phyloP scores from a whole-genome alignment of 1,140 invertebrate genomes.

The Drosophila lacertosa region DNA sequence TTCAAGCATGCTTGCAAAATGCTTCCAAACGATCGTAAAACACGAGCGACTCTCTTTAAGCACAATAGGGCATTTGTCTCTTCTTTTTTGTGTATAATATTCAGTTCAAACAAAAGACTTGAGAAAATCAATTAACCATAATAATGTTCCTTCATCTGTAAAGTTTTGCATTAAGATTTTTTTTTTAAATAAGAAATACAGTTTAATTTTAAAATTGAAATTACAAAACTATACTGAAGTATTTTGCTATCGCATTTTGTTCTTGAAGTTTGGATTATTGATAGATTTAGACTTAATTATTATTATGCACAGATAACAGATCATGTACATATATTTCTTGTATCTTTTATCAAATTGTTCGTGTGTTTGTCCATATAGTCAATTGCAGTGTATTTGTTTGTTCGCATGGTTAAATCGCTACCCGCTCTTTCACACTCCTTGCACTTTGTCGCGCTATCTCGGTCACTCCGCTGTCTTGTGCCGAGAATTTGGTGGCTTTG shows the following conservation, averaged over 20 bases:
- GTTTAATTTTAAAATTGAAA: no score
- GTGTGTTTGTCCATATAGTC: background rate
- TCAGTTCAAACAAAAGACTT: background rate
- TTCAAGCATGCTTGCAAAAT: slow-evolving; percentile 31
- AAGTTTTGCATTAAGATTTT: no score
- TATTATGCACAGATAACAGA: no score
- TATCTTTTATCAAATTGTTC: background rate
- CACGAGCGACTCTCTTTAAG: background rate
- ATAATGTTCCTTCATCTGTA: background rate
- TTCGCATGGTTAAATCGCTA: slow-evolving; percentile 5
- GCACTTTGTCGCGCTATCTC: slow-evolving; percentile 14
- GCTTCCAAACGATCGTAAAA: background rate
- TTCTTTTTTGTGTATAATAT: background rate
- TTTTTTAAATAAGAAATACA: no score
- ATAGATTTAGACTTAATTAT: no score
- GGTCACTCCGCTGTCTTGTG: slow-evolving; percentile 8
- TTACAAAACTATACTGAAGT: no score
- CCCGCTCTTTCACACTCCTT: slow-evolving; percentile 18
- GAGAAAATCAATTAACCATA: background rate
- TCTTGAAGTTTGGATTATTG: background rate
- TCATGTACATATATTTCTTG: background rate
- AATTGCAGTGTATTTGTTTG: slow-evolving; percentile 41
- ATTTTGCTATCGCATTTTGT: background rate
- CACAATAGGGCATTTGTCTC: slow-evolving; percentile 7
- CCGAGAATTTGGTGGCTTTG: slow-evolving; percentile 32